phyloP scores from a whole-genome alignment of 23 tunicate species.

The Diplosoma virens region DNA sequence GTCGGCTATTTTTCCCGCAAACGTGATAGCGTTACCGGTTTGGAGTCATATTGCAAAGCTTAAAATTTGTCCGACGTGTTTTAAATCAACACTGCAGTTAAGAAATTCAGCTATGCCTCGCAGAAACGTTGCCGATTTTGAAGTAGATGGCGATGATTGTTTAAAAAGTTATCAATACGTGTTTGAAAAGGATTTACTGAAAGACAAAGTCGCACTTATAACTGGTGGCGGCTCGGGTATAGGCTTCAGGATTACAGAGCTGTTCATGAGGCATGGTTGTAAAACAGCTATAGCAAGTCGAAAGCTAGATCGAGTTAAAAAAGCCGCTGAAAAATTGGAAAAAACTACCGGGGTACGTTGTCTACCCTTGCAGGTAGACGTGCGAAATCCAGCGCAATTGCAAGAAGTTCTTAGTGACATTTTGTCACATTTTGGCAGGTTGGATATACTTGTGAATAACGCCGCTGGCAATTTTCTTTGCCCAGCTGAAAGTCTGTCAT shows the following conservation, averaged over 20 bases:
- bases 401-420: constrained; percentile 32
- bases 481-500: constrained; percentile 65
- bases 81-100: no score
- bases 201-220: constrained; percentile 78
- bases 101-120: no score
- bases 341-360: constrained; percentile 70
- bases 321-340: constrained; percentile 64
- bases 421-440: constrained; percentile 47
- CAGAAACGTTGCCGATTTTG: constrained; percentile 1
- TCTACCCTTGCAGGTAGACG: constrained; percentile 66
- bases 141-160: constrained; percentile 3
- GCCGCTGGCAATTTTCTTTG: constrained; percentile 93
- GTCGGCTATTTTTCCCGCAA: no score
- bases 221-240: constrained; percentile 97
- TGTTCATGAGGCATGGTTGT: constrained; percentile 96
- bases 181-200: not conserved
- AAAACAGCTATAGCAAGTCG: constrained; percentile 83
- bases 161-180: constrained; percentile 7
- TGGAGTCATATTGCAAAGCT: no score
- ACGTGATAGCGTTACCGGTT: no score
- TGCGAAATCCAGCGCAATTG: constrained; percentile 51
- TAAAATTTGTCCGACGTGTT: no score
- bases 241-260: constrained; percentile 84
- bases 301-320: constrained; percentile 61
- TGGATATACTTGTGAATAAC: constrained; percentile 72